phyloP scores from a whole-genome alignment of 2,888 invertebrate genomes.

The Neoitamus cyanurus region DNA sequence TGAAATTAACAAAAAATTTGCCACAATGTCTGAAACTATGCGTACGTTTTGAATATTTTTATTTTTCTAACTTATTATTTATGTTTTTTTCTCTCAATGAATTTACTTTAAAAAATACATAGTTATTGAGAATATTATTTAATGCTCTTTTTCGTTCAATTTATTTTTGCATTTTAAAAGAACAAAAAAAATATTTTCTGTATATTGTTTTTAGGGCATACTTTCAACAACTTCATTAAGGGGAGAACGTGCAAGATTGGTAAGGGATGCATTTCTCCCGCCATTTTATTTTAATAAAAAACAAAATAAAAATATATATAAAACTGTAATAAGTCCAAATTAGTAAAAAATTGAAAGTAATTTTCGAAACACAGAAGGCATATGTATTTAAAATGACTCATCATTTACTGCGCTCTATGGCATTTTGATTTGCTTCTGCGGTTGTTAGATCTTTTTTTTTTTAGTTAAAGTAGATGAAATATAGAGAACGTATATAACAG shows the following conservation, averaged over 20 bases:
- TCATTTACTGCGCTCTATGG: background rate
- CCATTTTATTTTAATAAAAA: background rate
- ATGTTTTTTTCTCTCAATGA: no score
- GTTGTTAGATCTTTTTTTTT: background rate
- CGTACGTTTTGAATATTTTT: no score
- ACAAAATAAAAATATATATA: slow-evolving; percentile 4
- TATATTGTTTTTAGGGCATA: slow-evolving; percentile 38
- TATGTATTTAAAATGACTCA: background rate
- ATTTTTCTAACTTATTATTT: no score
- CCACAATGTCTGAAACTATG: no score
- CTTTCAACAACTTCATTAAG: slow-evolving; percentile 51
- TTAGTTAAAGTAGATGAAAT: background rate
- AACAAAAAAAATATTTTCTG: background rate
- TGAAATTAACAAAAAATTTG: no score
- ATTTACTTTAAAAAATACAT: background rate
- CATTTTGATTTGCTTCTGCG: background rate
- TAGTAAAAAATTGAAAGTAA: background rate
- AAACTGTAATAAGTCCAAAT: background rate
- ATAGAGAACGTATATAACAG: background rate
- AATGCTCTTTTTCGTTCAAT: background rate
- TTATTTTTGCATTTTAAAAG: background rate
- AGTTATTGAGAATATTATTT: background rate
- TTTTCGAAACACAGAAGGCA: background rate
- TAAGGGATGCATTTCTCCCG: slow-evolving; percentile 50
- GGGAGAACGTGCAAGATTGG: slow-evolving; percentile 54